Percentiles rank a stretch among this genome's conserved stretches.
phyloP scores from a whole-genome alignment of 2,113 vertebrate species.

The Boulengeromyrus knoepffleri region DNA sequence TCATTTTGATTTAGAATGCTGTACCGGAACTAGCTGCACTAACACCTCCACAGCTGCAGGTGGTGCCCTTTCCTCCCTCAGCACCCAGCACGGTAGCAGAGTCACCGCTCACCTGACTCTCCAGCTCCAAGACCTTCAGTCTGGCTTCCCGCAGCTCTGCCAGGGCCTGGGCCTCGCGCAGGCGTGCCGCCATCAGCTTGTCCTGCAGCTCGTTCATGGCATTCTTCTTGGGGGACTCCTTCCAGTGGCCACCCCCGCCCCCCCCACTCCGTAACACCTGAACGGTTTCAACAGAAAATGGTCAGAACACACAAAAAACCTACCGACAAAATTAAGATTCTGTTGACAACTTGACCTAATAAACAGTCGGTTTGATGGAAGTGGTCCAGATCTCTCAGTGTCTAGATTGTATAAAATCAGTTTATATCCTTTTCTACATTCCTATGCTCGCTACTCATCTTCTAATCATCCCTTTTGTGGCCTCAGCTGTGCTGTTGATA shows the following conservation, averaged over 20 bases:
- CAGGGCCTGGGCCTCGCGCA: conserved; percentile 82
- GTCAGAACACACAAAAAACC: background rate
- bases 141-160: conserved; percentile 79
- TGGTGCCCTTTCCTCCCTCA: background rate
- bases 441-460: background rate
- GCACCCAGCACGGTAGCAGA: background rate
- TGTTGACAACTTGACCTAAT: background rate
- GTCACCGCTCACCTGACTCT: conserved; percentile 70
- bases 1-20: background rate
- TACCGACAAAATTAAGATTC: background rate
- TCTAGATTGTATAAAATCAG: background rate
- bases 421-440: background rate
- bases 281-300: background rate
- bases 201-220: conserved; percentile 81
- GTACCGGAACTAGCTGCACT: background rate
- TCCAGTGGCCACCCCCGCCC: conserved; percentile 75
- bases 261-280: conserved; percentile 61
- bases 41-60: background rate
- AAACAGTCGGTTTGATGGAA: background rate
- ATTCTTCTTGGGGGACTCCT: conserved; percentile 83
- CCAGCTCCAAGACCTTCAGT: conserved; percentile 76
- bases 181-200: conserved; percentile 76
- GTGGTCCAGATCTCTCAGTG: background rate
- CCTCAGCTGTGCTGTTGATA: background rate
- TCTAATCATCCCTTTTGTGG: background rate